Evolutionary conservation across 2,888 invertebrate genomes (phyloP).

Genomic region (Micropterix aruncella): DNA sequence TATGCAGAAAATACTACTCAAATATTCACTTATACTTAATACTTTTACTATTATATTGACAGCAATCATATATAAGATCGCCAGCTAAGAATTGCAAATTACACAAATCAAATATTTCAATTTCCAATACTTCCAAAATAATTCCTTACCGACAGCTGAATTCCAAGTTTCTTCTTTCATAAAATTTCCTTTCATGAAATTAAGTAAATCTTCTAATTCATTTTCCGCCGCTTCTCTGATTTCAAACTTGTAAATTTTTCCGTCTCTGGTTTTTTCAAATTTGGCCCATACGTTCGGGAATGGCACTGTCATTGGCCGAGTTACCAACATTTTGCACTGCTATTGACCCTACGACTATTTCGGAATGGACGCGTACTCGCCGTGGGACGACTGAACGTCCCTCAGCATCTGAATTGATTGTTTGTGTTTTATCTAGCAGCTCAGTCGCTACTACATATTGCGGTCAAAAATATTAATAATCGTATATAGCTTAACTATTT

Average conservation of each 20-base stretch:
- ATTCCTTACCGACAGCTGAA: conserved; percentile 8
- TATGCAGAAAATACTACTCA: too few species aligned
- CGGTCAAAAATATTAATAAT: too few species aligned
- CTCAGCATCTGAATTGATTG: too few species aligned
- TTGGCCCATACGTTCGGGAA: conserved; percentile 10
- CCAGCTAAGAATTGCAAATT: too few species aligned
- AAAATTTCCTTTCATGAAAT: conserved; percentile 13
- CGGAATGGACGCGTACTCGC: too few species aligned
- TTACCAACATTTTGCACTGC: conserved; percentile 4
- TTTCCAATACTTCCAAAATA: background rate
- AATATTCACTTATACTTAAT: too few species aligned
- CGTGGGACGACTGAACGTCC: too few species aligned
- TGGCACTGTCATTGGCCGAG: conserved; percentile 6
- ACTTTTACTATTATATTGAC: too few species aligned
- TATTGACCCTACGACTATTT: background rate
- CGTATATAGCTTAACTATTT: too few species aligned
- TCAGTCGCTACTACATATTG: too few species aligned
- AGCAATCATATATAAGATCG: too few species aligned
- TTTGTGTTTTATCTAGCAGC: too few species aligned
- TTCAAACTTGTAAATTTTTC: conserved; percentile 9
- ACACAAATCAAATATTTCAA: background rate
- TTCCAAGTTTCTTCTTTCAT: conserved; percentile 13
- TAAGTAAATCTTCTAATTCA: conserved; percentile 12
- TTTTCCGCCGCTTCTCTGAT: conserved; percentile 13
- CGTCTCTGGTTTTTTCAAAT: conserved; percentile 9